These are phyloP conservation scores for Synergus umbraculus DNA, from an alignment of 2,888 invertebrate genomes.

Conservation along the genomic window DNA sequence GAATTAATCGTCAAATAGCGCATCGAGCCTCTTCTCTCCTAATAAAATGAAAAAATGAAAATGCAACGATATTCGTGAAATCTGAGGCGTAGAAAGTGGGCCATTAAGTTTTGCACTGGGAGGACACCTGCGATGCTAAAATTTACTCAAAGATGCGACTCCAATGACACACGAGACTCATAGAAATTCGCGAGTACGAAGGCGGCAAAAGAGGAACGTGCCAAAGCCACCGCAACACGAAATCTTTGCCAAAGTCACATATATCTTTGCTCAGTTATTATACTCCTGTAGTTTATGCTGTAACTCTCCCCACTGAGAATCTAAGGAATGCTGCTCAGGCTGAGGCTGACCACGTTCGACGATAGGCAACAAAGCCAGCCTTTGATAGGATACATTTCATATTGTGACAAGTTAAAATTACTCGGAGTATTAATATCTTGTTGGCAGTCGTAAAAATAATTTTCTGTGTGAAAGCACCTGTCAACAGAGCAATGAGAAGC, in stretches of 20 bases:
- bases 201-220: conserved; percentile 49
- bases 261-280: conserved; percentile 52
- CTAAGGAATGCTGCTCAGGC: conserved; percentile 9
- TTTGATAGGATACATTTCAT: conserved; percentile 15
- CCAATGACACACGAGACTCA: conserved; percentile 52
- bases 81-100: conserved; percentile 25
- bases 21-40: neutral
- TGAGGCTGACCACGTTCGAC: conserved; percentile 1
- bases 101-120: conserved; percentile 14
- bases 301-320: neutral
- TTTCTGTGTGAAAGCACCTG: neutral
- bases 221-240: conserved; percentile 49
- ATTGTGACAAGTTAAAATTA: conserved; percentile 32
- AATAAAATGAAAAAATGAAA: neutral
- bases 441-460: neutral
- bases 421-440: neutral
- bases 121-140: conserved; percentile 54
- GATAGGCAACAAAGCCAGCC: neutral
- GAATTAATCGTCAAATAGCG: neutral
- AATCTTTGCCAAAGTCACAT: conserved; percentile 55
- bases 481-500: neutral
- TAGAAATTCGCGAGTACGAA: conserved; percentile 40
- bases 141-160: conserved; percentile 53
- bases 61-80: conserved; percentile 26
- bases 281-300: conserved; percentile 43